Base-by-base conservation (phyloP, 1,140 invertebrate species). In the Aporrectodea caliginosa region DNA sequence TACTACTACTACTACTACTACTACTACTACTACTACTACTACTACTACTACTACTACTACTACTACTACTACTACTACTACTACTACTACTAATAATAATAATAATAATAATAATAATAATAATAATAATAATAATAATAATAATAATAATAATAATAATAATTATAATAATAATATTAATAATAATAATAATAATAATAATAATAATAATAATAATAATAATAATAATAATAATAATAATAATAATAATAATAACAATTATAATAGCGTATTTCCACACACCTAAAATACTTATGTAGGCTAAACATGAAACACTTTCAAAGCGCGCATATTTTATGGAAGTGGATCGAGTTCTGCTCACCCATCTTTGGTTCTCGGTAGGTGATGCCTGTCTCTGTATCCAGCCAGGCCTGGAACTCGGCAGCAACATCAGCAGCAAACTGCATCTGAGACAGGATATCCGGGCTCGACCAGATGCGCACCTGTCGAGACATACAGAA, bases 1-100 rank as follows among this genome's bases (percentile, higher is more conserved):
- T 58, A 58, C 43, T 58, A 58, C 43, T 58, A 58, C 43, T 58
- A 58, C 43, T 58, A 58, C 43, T 58, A 58, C 43, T 58, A 58
- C 43, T 58, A 58, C 43, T 58, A 58, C 43, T 58, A 58, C 43
- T 58, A 58, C 43, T 58, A 58, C 43, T 58, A 58, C 43, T 58
- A 58, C 43, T 58, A 58, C 43, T 58, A 58, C 43, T 58, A 58
- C 43, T 58, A 58, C 43, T 58, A 58, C 43, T 58, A 58, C 43
- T 58, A 58, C 43, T 58, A 58, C 43, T 58, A 58, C 43, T 58
- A 58, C 43, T 58, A 58, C 43, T 12, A 58, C 43, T 58, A 58
- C 43, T 58, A 58, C 43, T 58, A 58, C 43, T 58, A 58, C 43
- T 12, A 58, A 6, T 58, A 58, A 22, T 58, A 58, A 22, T 58